Percentiles rank a stretch among this genome's conserved stretches.
These are phyloP conservation scores for Ailuropoda melanoleuca DNA, from an alignment of 2,113 vertebrate genomes.

Conservation along the genomic window DNA sequence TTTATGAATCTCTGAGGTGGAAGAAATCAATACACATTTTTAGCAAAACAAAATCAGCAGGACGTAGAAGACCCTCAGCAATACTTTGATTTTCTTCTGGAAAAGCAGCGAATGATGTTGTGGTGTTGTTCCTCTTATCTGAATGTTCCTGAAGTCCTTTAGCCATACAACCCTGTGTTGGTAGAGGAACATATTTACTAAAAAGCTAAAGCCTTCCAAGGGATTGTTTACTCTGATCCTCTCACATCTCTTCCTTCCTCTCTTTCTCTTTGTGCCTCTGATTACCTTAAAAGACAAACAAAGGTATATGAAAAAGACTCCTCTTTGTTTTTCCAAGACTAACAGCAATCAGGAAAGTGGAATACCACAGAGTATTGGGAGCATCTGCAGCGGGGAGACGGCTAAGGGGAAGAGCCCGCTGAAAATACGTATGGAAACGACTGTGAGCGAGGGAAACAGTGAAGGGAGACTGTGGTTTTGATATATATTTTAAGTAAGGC, in stretches of 20 bases:
- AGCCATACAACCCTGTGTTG: slow-evolving; percentile 44
- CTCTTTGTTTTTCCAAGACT: slow-evolving; percentile 49
- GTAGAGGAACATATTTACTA: slow-evolving; percentile 71
- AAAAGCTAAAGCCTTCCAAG: slow-evolving; percentile 77
- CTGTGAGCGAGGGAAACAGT: not conserved
- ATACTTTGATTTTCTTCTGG: slow-evolving; percentile 77
- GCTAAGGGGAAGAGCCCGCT: not conserved
- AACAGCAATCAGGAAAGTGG: slow-evolving; percentile 43
- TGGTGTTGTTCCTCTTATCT: slow-evolving; percentile 64
- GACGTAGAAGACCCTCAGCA: slow-evolving; percentile 81
- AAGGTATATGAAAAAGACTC: slow-evolving; percentile 59
- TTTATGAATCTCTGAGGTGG: slow-evolving; percentile 82
- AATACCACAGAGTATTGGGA: not conserved
- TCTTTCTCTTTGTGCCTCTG: slow-evolving; percentile 60
- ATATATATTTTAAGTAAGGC: not conserved
- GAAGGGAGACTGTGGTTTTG: not conserved
- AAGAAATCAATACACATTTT: slow-evolving; percentile 82
- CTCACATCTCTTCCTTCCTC: slow-evolving; percentile 53
- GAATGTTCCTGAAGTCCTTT: slow-evolving; percentile 65
- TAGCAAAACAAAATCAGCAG: slow-evolving; percentile 84
- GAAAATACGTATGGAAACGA: too few relatives aligned
- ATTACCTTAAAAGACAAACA: slow-evolving; percentile 71
- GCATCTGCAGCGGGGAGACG: not conserved
- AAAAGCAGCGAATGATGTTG: slow-evolving; percentile 46
- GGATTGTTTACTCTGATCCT: slow-evolving; percentile 69